Evolutionary conservation across 2,888 invertebrate genomes (phyloP), one percentile per base, ranked within the genome.

Genomic region (Leistus spinibarbis): DNA sequence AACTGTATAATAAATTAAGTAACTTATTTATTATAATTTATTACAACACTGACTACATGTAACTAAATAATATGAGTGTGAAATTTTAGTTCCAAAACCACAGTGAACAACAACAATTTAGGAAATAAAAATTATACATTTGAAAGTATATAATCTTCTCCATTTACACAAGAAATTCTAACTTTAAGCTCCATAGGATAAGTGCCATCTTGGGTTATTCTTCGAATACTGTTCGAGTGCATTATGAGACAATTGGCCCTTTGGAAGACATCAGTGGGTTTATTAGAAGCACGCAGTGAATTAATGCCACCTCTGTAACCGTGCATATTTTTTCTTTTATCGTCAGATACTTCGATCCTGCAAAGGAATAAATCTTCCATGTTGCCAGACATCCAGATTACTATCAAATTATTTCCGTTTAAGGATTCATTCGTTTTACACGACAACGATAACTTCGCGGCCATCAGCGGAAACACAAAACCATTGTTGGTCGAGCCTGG

Each of bases 111-210:
- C n/a, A n/a, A n/a, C n/a, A n/a, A n/a, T n/a, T n/a, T n/a, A n/a
- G n/a, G n/a, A n/a, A n/a, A n/a, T n/a, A n/a, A n/a, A n/a, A n/a
- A n/a, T n/a, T n/a, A n/a, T n/a, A n/a, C n/a, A n/a, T n/a, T n/a
- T n/a, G n/a, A n/a, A n/a, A n/a, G 10, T 40, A 40, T 40, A 13
- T 13, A 10, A 40, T 40, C 40, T 40, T 40, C 4, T 2, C 40
- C 40, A 40, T 40, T 5, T 10, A 40, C 40, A 40, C 5, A 40
- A 40, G 66, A 40, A 22, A 73, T 67, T 23, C 60, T 57, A n/a
- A 73, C 67, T 73, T 73, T 73, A 53, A 73, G 62, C 40, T 67
- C 73, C 66, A 73, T 73, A n/a, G 73, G 73, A 60, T 75, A 68
- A 22, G 53, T 19, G 63, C 69, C 68, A 68, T 75, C 64, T 63